Base-by-base conservation (phyloP, 2,888 invertebrate genomes). In the Eupithecia insigniata region DNA sequence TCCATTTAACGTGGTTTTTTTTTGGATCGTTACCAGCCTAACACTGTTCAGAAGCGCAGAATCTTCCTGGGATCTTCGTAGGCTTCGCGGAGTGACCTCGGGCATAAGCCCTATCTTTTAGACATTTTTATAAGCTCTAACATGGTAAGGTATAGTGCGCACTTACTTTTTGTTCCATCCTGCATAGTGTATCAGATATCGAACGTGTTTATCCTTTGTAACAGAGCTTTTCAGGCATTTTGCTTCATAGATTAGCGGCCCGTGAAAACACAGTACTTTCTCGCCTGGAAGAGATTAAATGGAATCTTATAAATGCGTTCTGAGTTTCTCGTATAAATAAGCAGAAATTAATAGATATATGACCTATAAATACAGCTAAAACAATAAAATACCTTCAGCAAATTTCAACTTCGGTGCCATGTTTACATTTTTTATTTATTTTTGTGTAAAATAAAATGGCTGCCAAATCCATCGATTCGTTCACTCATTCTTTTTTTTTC, bases 131-230 rank as follows among this genome's bases (percentile, higher is more conserved):
- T 22, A 46, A 46, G 46, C 43, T 43, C 36, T 43, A 1, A 46
- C n/a, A n/a, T 43, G 43, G 1, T 46, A 10, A n/a, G 2, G 30
- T n/a, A n/a, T 32, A 61, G 2, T 36, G n/a, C 4, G 69, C 70
- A 90, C 95, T 93, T 95, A 99, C 98, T 98, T 99, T 95, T 99
- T 99, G 88, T 98, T 99, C 99, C 99, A 99, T 2, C 99, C 99
- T 79, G 98, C 98, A 89, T 99, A 99, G 90, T 99, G 99, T 78
- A 99, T 98, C 74, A 98, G 96, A 92, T 99, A 99, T 85, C 97
- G 96, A 10, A 98, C 95, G 89, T 97, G 96, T 89, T 98, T 98
- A 81, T 98, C 98, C 89, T 98, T 98, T 2, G 96, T 96, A 78
- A 97, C 94, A 69, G 96, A 96, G 78, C 96, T 96, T 92, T 98